phyloP scores from a whole-genome alignment of 2,797 vertebrate species.

The Melanotaenia parkinsoni region DNA sequence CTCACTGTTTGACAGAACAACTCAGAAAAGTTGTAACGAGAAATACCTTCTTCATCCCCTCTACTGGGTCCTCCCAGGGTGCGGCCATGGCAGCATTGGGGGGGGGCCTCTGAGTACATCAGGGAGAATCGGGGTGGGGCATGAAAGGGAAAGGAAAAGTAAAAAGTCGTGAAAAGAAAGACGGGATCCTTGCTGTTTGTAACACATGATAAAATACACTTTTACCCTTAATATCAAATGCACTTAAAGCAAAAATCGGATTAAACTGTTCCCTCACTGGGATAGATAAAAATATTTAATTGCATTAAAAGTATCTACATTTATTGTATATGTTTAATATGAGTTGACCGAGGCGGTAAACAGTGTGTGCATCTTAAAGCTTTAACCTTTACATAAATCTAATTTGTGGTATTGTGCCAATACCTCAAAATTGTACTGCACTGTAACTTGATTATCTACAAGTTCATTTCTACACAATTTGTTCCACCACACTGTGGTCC shows the following conservation, averaged over 20 bases:
- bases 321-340: no score
- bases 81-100: background rate
- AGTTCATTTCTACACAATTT: background rate
- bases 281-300: no score
- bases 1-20: background rate
- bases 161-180: background rate
- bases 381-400: background rate
- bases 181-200: background rate
- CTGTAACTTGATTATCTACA: no score
- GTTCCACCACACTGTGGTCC: background rate
- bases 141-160: background rate
- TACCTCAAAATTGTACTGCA: background rate
- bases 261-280: no score
- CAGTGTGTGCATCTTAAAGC: background rate
- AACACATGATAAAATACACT: no score
- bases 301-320: no score
- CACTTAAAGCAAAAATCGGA: no score
- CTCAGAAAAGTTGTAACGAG: background rate
- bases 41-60: background rate
- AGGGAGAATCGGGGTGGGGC: slow-evolving; percentile 5
- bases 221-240: background rate
- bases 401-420: background rate
- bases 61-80: background rate
- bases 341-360: background rate
- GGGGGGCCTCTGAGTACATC: background rate